A percentile compares a stretch with the other conserved stretches of the same genome.
These are phyloP conservation scores for Pluvianellus socialis DNA, from an alignment of 2,113 vertebrate species.

Conservation along the genomic window DNA sequence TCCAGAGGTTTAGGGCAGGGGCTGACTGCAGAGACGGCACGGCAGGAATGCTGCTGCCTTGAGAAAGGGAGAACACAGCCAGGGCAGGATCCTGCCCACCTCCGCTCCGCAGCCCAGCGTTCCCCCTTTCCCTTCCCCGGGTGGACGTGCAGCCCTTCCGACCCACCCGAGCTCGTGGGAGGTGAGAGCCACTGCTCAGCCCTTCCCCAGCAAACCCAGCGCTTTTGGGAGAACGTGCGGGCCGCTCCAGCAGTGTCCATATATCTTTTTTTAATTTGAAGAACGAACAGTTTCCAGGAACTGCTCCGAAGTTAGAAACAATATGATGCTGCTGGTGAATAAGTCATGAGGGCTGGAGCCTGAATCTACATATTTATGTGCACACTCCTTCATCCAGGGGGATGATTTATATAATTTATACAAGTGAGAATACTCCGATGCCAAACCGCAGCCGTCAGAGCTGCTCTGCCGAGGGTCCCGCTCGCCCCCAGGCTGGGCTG, in stretches of 20 bases:
- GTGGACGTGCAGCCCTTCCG: not conserved
- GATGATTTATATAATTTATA: constrained; percentile 34
- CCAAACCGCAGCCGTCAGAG: not conserved
- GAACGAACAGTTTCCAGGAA: constrained; percentile 63
- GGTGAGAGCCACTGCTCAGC: not conserved
- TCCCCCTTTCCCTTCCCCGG: too few relatives aligned
- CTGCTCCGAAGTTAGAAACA: constrained; percentile 68
- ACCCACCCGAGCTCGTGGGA: not conserved
- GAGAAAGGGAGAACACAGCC: too few relatives aligned
- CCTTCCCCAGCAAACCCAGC: not conserved
- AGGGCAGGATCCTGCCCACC: too few relatives aligned
- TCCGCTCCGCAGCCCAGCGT: too few relatives aligned
- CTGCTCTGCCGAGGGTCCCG: not conserved
- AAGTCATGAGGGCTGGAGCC: constrained; percentile 66
- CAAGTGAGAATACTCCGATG: not conserved
- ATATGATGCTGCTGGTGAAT: constrained; percentile 64
- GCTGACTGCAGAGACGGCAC: too few relatives aligned
- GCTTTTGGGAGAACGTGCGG: not conserved
- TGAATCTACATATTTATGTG: constrained; percentile 60
- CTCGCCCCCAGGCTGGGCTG: not conserved
- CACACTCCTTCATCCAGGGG: not conserved
- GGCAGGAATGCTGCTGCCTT: too few relatives aligned
- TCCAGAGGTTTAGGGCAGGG: too few relatives aligned
- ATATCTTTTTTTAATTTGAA: constrained; percentile 61
- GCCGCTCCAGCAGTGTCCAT: not conserved